phyloP scores from a whole-genome alignment of 1,140 invertebrate genomes.

The Alviniconcha marisindica region DNA sequence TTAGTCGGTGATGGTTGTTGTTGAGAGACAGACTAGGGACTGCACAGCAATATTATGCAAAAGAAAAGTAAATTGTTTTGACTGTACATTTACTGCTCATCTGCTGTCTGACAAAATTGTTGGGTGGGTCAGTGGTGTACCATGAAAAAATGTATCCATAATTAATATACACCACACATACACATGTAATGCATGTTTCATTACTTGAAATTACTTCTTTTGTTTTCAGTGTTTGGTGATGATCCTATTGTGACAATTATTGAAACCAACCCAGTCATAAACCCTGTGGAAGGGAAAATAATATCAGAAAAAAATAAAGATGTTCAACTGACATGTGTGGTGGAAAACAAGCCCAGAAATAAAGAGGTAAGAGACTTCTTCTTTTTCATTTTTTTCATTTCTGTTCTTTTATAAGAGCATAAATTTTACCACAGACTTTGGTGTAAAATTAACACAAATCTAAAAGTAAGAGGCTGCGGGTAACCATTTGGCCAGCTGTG shows the following conservation, averaged over 20 bases:
- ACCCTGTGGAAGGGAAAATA: slow-evolving; percentile 49
- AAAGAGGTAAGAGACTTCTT: slow-evolving; percentile 22
- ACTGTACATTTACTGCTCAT: neutral
- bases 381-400: too few species aligned
- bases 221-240: slow-evolving; percentile 52
- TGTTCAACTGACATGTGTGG: slow-evolving; percentile 58
- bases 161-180: neutral
- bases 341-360: slow-evolving; percentile 55
- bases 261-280: slow-evolving; percentile 50
- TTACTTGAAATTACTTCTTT: too few species aligned
- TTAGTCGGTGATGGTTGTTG: too few species aligned
- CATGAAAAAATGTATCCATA: neutral
- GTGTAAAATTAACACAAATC: too few species aligned
- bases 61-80: too few species aligned
- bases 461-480: too few species aligned
- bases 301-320: slow-evolving; percentile 55
- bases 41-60: too few species aligned
- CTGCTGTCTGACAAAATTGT: neutral
- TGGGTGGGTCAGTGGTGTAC: neutral
- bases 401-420: too few species aligned
- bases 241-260: slow-evolving; percentile 61
- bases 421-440: too few species aligned
- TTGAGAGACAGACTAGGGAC: too few species aligned
- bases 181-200: too few species aligned
- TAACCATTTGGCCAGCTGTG: too few species aligned